Percentiles rank a stretch among this genome's conserved stretches.
Conservation (phyloP, 1,140 invertebrate genomes). For the Coptotermes formosanus region DNA sequence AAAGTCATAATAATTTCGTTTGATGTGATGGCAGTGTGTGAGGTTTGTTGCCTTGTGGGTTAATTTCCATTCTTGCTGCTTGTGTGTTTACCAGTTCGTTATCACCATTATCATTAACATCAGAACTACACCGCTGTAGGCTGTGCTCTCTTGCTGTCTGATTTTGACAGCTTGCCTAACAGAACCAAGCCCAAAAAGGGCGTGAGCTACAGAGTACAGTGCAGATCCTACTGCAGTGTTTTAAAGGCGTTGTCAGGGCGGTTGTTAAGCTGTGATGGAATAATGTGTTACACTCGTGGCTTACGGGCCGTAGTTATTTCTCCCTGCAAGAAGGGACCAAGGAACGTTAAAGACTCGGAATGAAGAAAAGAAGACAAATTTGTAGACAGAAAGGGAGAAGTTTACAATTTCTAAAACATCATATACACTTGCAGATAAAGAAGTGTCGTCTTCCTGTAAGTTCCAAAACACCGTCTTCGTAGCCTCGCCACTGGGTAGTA, state of each 20-base stretch:
- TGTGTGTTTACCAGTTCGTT: slow-evolving; percentile 13
- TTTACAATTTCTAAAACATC: no score
- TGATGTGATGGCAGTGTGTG: slow-evolving; percentile 8
- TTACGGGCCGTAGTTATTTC: no score
- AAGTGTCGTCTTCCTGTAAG: no score
- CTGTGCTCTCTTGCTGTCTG: not conserved
- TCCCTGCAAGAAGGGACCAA: no score
- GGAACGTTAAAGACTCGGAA: no score
- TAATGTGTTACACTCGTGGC: no score
- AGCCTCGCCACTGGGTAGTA: no score
- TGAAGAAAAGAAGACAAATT: no score
- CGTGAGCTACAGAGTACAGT: not conserved
- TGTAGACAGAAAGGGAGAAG: no score
- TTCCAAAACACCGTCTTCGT: no score
- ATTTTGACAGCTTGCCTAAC: slow-evolving; percentile 2
- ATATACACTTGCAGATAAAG: no score
- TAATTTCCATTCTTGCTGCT: slow-evolving; percentile 8
- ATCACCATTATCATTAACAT: not conserved
- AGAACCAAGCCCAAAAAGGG: not conserved
- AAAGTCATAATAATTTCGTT: not conserved
- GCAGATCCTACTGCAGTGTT: not conserved
- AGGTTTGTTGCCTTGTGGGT: slow-evolving; percentile 2
- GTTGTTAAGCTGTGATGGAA: not conserved
- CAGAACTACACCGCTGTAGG: not conserved
- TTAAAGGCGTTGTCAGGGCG: slow-evolving; percentile 9